A percentile compares a stretch with the other conserved stretches of the same genome.
Conservation (phyloP, 2,113 vertebrate species). For the Phalacrocorax pelagicus region DNA sequence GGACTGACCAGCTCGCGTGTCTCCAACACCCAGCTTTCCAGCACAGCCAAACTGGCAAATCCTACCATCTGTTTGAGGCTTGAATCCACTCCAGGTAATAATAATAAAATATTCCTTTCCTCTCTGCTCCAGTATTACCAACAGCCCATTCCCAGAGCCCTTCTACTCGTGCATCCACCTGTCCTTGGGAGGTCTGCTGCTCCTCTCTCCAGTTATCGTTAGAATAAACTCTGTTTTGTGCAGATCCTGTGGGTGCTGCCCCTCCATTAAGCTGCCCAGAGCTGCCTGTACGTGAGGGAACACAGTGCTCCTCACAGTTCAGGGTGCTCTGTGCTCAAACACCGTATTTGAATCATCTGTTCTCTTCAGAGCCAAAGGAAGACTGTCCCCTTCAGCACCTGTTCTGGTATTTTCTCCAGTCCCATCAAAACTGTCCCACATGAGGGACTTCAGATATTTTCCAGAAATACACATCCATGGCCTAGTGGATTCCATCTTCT, state of each 20-base stretch:
- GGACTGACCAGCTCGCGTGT: neutral
- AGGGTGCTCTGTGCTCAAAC: neutral
- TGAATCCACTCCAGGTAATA: conserved; percentile 5
- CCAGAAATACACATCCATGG: neutral
- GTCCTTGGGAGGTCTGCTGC: neutral
- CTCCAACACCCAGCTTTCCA: neutral
- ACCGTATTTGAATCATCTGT: neutral
- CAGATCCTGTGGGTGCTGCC: neutral
- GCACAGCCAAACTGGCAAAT: neutral
- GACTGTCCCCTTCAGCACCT: neutral
- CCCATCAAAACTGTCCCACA: neutral
- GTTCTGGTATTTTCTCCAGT: neutral
- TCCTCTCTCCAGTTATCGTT: neutral
- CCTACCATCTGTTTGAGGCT: neutral
- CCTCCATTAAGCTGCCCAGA: neutral
- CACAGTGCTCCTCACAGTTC: accelerated
- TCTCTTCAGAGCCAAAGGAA: neutral
- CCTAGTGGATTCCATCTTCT: neutral
- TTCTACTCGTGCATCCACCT: neutral
- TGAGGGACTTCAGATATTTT: neutral
- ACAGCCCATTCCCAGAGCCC: neutral
- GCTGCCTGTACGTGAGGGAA: neutral
- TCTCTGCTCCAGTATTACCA: neutral
- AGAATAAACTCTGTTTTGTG: neutral
- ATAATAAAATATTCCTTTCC: neutral